A percentile compares a stretch with the other conserved stretches of the same genome.
phyloP scores from a whole-genome alignment of 2,888 invertebrate species.

The Chrysomela aeneicollis region DNA sequence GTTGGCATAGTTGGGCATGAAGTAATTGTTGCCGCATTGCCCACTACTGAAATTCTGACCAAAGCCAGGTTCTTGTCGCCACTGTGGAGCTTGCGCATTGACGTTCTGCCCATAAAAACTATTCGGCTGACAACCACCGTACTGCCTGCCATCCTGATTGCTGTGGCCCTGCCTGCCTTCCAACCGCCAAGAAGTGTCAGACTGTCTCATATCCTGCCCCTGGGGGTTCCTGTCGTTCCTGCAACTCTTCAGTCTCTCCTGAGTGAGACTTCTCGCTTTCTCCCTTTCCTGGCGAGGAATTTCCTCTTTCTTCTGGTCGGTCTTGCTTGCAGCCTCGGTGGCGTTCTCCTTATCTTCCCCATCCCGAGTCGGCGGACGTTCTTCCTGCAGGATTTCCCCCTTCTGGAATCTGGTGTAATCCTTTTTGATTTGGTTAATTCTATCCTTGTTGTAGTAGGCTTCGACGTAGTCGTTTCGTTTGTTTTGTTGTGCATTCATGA shows the following conservation, averaged over 20 bases:
- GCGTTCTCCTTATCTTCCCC: background rate
- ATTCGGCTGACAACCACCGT: background rate
- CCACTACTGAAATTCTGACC: background rate
- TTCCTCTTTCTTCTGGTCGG: background rate
- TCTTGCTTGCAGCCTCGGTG: background rate
- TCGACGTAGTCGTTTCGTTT: background rate
- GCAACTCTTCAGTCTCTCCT: background rate
- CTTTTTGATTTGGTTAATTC: background rate
- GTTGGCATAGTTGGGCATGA: slow-evolving; percentile 32
- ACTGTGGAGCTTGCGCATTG: background rate
- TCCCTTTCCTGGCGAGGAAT: background rate
- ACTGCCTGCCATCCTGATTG: background rate
- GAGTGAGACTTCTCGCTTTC: background rate
- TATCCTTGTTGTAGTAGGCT: background rate
- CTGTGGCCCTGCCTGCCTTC: background rate
- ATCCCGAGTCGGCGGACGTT: background rate
- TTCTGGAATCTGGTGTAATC: background rate
- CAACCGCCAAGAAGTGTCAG: background rate
- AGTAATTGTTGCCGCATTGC: slow-evolving; percentile 21
- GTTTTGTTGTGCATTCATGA: slow-evolving; percentile 5
- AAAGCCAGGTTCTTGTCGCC: slow-evolving; percentile 2
- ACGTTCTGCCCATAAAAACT: background rate
- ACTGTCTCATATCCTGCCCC: background rate
- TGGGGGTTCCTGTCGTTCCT: background rate
- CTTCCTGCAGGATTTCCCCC: background rate